Evolutionary conservation across 1,140 invertebrate genomes (phyloP).

Genomic region (Ectropis grisescens): DNA sequence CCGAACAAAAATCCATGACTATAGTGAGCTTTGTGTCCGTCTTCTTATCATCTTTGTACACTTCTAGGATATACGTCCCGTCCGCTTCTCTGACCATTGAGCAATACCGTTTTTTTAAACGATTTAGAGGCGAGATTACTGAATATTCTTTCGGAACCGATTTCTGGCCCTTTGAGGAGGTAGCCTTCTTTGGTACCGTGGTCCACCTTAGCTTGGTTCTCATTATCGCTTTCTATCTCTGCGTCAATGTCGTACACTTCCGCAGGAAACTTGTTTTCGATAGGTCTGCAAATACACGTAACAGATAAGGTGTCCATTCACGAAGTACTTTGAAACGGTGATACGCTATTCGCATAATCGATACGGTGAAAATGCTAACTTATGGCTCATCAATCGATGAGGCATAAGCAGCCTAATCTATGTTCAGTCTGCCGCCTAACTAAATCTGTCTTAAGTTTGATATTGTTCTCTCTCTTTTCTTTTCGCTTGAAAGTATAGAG

Average conservation of each 20-base stretch:
- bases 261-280: conserved; percentile 75
- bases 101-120: conserved; percentile 92
- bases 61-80: conserved; percentile 90
- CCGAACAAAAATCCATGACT: conserved; percentile 92
- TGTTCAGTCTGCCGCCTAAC: too few relatives aligned
- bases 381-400: too few relatives aligned
- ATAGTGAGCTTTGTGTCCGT: conserved; percentile 91
- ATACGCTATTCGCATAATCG: not conserved
- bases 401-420: too few relatives aligned
- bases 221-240: conserved; percentile 85
- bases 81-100: conserved; percentile 90
- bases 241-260: conserved; percentile 92
- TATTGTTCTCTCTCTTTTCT: too few relatives aligned
- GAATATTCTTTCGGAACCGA: conserved; percentile 85
- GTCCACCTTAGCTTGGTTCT: conserved; percentile 78
- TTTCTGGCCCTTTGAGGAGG: conserved; percentile 91
- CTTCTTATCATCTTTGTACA: conserved; percentile 94
- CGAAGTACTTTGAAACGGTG: too few relatives aligned
- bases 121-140: conserved; percentile 89
- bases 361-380: not conserved
- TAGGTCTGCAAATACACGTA: conserved; percentile 62
- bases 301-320: conserved; percentile 6
- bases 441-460: too few relatives aligned
- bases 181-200: conserved; percentile 90
- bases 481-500: too few relatives aligned